A percentile compares a stretch with the other conserved stretches of the same genome.
Evolutionary conservation across 1,140 invertebrate genomes (phyloP).

Genomic region (Hormaphis cornu): DNA sequence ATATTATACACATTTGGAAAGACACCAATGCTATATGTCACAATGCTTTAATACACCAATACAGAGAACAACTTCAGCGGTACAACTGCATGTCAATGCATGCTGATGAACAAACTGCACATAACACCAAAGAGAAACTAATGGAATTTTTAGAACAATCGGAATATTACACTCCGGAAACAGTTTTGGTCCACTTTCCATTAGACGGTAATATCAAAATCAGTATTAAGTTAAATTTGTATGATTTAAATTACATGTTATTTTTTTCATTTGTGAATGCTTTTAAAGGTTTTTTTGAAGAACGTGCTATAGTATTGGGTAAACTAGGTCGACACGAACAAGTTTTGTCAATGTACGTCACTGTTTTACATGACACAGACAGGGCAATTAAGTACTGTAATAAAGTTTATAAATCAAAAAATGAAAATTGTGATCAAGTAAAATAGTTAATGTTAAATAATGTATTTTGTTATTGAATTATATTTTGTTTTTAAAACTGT

Average conservation of each 20-base stretch:
- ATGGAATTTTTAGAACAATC: slow-evolving; percentile 77
- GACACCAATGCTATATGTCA: slow-evolving; percentile 81
- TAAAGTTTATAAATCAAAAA: slow-evolving; percentile 50
- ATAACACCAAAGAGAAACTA: slow-evolving; percentile 64
- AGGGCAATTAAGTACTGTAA: slow-evolving; percentile 80
- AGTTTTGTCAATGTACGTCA: slow-evolving; percentile 81
- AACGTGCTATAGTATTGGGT: slow-evolving; percentile 84
- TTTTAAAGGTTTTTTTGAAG: slow-evolving; percentile 66
- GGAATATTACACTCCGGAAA: slow-evolving; percentile 72
- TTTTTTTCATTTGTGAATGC: not conserved
- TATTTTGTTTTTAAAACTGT: slow-evolving; percentile 22
- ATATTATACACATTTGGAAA: slow-evolving; percentile 81
- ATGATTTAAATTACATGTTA: not conserved
- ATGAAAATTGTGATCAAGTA: slow-evolving; percentile 50
- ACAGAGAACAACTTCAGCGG: slow-evolving; percentile 57
- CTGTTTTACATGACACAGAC: slow-evolving; percentile 63
- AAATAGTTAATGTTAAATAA: slow-evolving; percentile 40
- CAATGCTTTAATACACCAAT: slow-evolving; percentile 79
- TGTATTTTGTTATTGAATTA: slow-evolving; percentile 32
- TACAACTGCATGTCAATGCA: slow-evolving; percentile 48
- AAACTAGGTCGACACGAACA: slow-evolving; percentile 80
- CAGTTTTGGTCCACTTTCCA: slow-evolving; percentile 79
- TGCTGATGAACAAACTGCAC: slow-evolving; percentile 51
- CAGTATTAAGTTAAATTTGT: not conserved
- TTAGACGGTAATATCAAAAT: slow-evolving; percentile 58